Base-by-base conservation (phyloP, 2,113 vertebrate genomes). In the Antidorcas marsupialis region DNA sequence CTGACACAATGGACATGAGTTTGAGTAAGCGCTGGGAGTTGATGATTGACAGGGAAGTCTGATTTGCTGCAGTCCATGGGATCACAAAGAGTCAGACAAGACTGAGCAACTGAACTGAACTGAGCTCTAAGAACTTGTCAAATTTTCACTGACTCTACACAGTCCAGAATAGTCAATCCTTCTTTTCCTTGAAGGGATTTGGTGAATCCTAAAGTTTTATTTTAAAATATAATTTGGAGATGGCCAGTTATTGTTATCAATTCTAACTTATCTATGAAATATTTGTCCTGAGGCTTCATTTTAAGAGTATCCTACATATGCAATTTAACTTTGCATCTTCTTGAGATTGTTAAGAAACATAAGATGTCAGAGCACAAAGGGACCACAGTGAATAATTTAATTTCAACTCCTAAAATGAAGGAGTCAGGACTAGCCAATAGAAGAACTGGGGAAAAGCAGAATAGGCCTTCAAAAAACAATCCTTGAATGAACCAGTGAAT, bases 111-210 rank as follows among this genome's bases (percentile, higher is more conserved):
- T 71, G 64, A 71, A 36, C 64, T 71, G 64, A 23, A 71, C n/a
- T 36, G n/a, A 98, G 87, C 76, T 96, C 92, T 89, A 87, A 94
- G 94, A 97, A 97, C 95, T 97, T 98, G 67, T 97, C 94, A 97
- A 81, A 89, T 94, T 97, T 98, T 97, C 97, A 96, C 53, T 94
- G 91, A 95, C 89, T 93, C 17, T 93, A 50, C 39, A 52, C 95
- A 97, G 97, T 91, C 45, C 23, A 88, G 30, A 97, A 95, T 92
- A 95, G 60, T 64, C 90, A 50, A 2, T 43, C 95, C 91, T 98
- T 95, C 71, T 97, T n/a, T 96, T 85, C 91, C 81, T 96, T 79
- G 23, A 81, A 97, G 62, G 2, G 74, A 47, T 97, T 94, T 97
- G 88, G 95, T 90, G 85, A 95, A 45, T 90, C 95, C 89, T 74